These are phyloP conservation scores for Drosophila kanapiae DNA, from an alignment of 1,140 invertebrate genomes.

Conservation along the genomic window DNA sequence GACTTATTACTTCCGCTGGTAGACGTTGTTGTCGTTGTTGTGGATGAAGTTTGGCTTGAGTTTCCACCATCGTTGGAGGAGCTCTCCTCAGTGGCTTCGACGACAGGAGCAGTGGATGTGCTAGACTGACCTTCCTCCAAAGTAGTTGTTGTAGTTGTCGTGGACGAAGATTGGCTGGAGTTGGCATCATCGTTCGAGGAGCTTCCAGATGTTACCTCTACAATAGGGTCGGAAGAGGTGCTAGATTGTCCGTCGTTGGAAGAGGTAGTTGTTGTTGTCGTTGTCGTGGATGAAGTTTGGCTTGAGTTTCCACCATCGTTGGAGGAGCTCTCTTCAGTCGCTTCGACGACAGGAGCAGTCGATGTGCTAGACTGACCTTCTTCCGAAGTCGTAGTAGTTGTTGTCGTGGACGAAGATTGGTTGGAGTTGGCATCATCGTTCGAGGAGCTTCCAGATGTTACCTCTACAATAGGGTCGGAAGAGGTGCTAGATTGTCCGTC, in stretches of 20 bases:
- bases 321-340: too few species aligned
- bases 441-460: background rate
- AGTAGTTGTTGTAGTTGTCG: background rate
- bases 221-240: background rate
- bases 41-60: background rate
- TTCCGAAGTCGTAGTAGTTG: too few species aligned
- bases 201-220: background rate
- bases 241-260: background rate
- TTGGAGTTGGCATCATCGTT: too few species aligned
- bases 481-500: background rate
- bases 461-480: background rate
- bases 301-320: too few species aligned
- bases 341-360: too few species aligned
- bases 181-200: too few species aligned
- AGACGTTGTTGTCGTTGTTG: background rate
- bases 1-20: too few species aligned
- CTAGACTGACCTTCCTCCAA: background rate
- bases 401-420: too few species aligned
- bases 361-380: too few species aligned
- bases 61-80: too few species aligned
- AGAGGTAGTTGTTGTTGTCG: background rate
- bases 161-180: background rate
- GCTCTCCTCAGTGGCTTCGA: background rate
- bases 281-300: background rate
- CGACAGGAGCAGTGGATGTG: background rate